phyloP scores from a whole-genome alignment of 1,140 invertebrate species.

The Temnothorax nylanderi region DNA sequence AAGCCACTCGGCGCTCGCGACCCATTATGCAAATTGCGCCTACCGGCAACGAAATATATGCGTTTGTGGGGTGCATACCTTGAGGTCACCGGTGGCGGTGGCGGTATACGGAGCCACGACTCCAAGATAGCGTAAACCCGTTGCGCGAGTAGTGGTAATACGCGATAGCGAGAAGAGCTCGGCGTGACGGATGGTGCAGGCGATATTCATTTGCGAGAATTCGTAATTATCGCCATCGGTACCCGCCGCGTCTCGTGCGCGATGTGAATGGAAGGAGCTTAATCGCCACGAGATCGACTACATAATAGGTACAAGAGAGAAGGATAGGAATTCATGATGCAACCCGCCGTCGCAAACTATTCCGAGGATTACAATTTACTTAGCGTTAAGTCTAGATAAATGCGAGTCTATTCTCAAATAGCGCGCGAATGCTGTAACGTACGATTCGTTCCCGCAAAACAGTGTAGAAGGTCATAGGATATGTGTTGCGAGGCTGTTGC shows the following conservation, averaged over 20 bases:
- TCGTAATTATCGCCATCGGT: background rate
- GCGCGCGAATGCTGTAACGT: background rate
- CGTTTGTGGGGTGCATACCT: background rate
- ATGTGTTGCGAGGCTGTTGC: background rate
- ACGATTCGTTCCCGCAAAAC: background rate
- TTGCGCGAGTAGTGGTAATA: background rate
- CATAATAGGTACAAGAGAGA: background rate
- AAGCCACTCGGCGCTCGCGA: constrained; percentile 63
- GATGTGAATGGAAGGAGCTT: background rate
- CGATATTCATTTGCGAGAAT: background rate
- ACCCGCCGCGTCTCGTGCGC: background rate
- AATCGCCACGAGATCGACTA: background rate
- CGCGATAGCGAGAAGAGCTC: background rate
- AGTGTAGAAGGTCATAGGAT: background rate
- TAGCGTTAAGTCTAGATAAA: constrained; percentile 33
- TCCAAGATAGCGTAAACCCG: background rate
- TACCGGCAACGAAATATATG: constrained; percentile 34
- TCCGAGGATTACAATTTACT: constrained; percentile 36
- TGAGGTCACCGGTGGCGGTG: background rate
- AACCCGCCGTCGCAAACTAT: constrained; percentile 18
- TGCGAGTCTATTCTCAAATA: constrained; percentile 12
- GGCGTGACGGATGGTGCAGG: background rate
- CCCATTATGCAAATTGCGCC: constrained; percentile 73
- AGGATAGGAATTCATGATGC: background rate
- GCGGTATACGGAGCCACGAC: background rate